phyloP scores from a whole-genome alignment of 2,797 vertebrate species.

The Choloepus didactylus region DNA sequence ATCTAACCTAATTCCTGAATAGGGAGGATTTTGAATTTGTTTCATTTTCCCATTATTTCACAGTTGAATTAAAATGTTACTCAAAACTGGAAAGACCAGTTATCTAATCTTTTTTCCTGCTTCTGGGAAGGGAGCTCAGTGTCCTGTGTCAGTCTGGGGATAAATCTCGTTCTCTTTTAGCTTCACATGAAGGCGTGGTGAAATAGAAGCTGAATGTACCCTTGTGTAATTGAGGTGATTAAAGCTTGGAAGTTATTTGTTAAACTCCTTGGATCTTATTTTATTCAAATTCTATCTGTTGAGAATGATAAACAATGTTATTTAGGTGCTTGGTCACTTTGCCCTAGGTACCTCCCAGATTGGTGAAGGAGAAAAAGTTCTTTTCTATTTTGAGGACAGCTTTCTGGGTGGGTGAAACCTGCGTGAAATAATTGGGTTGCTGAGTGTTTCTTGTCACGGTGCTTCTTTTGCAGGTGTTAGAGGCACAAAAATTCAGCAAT shows the following conservation, averaged over 20 bases:
- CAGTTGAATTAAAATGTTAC: slow-evolving; percentile 51
- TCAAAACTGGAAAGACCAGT: slow-evolving; percentile 61
- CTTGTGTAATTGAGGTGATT: slow-evolving; percentile 22
- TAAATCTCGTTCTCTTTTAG: neutral
- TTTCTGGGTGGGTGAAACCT: slow-evolving; percentile 65
- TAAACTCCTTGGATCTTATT: slow-evolving; percentile 20
- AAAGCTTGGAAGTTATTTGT: slow-evolving; percentile 36
- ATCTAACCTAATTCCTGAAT: slow-evolving; percentile 32
- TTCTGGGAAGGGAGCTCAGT: neutral
- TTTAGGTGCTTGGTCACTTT: slow-evolving; percentile 33
- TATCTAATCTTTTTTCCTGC: slow-evolving; percentile 24
- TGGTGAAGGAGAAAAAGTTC: slow-evolving; percentile 46
- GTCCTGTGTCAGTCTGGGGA: neutral
- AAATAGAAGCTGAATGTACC: neutral
- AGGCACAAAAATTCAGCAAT: slow-evolving; percentile 62
- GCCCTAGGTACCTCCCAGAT: neutral
- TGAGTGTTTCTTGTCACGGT: slow-evolving; percentile 19
- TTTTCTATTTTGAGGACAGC: slow-evolving; percentile 59
- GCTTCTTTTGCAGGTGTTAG: slow-evolving; percentile 65
- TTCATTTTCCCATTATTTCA: neutral
- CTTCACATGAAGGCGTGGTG: neutral
- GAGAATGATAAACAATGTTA: slow-evolving; percentile 22
- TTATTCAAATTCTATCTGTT: slow-evolving; percentile 49
- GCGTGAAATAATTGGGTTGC: slow-evolving; percentile 59
- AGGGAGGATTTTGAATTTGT: slow-evolving; percentile 54